Evolutionary conservation across 1,140 invertebrate species (phyloP), one percentile per base, ranked within the genome.

Genomic region (Temnothorax nylanderi): DNA sequence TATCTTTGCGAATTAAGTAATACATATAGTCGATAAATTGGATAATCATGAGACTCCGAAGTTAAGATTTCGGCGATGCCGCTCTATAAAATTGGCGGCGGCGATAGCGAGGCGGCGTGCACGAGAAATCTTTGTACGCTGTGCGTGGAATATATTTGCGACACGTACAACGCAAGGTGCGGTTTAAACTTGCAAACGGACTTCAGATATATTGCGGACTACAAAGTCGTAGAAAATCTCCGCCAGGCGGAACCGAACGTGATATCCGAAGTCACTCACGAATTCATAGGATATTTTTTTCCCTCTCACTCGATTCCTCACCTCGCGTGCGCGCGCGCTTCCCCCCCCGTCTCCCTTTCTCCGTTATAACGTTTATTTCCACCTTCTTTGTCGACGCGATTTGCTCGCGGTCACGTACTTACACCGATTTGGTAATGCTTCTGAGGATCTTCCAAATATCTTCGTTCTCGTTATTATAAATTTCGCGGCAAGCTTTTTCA

Each of bases 251-350:
- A 71, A 62, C 81, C 60, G 65, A 76, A 90, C 90, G 89, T 91
- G 90, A 91, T 90, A 91, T 90, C 87, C 87, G 76, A 87, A 90
- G 90, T 91, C 90, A 80, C 90, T 91, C 90, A 91, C 87, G 90
- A 91, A 91, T 91, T 91, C 90, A 91, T 91, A 86, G 89, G 89
- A 91, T 91, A 81, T 87, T 81, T 87, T 82, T 69, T 82, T n/a
- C 65, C 26, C 81, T 85, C 85, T 54, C 84, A 32, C 18, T 67
- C 65, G 67, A 56, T 69, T 72, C 74, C 54, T 75, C 72, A 47
- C n/a, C 21, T 71, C 32, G 18, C 3, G 21, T 58, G 44, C 6
- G 21, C 37, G 3, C 41, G 26, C 0, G 26, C 47, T 54, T 16
- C 56, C 11, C 8, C 51, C 65, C 41, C 11, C 6, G 32, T 65